Evolutionary conservation across 2,113 vertebrate genomes (phyloP), one percentile per base, ranked within the genome.

Genomic region (Coregonus clupeaformis): DNA sequence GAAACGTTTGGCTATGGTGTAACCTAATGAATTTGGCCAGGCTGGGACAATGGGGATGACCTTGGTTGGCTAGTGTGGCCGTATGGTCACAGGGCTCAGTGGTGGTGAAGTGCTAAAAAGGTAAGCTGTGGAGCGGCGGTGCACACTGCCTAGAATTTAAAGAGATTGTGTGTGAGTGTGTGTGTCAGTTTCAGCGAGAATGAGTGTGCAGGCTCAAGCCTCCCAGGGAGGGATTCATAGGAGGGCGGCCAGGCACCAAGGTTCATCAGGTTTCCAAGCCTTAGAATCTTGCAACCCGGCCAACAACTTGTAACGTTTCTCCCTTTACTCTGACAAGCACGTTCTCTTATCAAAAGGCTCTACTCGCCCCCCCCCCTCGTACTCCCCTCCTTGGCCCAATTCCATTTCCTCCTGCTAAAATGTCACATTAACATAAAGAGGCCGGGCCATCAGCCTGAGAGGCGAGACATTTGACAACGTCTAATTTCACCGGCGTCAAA

Each of bases 371-470:
- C 32, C 30, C 24, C 32, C 42, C 57, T 27, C 27, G 27, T 27
- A 27, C 27, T 2, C 22, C 59, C 71, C 63, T 27, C 73, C 76
- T 52, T 22, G 65, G 68, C 32, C 79, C 32, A 76, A 82, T 86
- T 87, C 81, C 73, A 80, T 85, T 86, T 86, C 87, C 82, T 85
- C 72, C 71, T 64, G 70, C 84, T 78, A 73, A 92, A 93, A 94
- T 91, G 92, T 86, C 91, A 92, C 90, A 92, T 93, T 92, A 92
- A 83, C 91, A 93, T 93, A 92, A 88, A 83, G 80, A 82, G 85
- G 77, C 86, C 65, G 75, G 84, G 83, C 81, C 77, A 87, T 92
- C 86, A 84, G 69, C 71, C 71, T 0, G 75, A 88, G 87, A 88
- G 80, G 30, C 76, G 79, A 74, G 29, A 78, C 84, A 88, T 89